Conservation (phyloP, 1,140 invertebrate species). For the Cyphomyrmex costatus region DNA sequence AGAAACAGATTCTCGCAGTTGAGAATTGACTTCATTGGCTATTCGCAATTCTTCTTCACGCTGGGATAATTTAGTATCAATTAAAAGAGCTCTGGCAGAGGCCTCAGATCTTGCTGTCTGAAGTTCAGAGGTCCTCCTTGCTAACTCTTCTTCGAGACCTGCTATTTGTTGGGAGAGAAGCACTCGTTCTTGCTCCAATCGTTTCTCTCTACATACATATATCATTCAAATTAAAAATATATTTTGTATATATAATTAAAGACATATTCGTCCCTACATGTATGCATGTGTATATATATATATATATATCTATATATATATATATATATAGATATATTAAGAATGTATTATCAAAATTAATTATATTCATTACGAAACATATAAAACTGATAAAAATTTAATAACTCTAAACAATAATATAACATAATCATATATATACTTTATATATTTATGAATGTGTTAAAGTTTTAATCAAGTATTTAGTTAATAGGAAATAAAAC, state of each 20-base stretch:
- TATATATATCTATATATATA: too few relatives aligned
- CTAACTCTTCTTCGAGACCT: slow-evolving; percentile 92
- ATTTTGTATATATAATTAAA: background rate
- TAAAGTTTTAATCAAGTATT: background rate
- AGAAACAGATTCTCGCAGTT: slow-evolving; percentile 90
- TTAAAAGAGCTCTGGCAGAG: slow-evolving; percentile 90
- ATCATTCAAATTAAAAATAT: background rate
- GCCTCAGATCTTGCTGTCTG: slow-evolving; percentile 92
- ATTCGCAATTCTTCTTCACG: slow-evolving; percentile 93
- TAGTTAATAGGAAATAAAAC: background rate
- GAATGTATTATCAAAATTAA: slow-evolving; percentile 31
- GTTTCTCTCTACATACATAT: slow-evolving; percentile 88
- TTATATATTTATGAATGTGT: background rate
- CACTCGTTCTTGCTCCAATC: slow-evolving; percentile 93
- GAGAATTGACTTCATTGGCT: slow-evolving; percentile 88
- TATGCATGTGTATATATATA: too few relatives aligned
- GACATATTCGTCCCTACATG: too few relatives aligned
- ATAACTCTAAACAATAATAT: background rate
- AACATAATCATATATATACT: background rate
- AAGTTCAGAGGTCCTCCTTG: slow-evolving; percentile 91
- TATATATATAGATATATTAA: background rate
- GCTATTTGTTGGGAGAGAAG: slow-evolving; percentile 92
- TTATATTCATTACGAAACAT: background rate
- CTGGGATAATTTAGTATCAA: slow-evolving; percentile 92
- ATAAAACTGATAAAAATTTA: slow-evolving; percentile 4